Base-by-base conservation (phyloP, 2,113 vertebrate species). In the Anguilla japonica region DNA sequence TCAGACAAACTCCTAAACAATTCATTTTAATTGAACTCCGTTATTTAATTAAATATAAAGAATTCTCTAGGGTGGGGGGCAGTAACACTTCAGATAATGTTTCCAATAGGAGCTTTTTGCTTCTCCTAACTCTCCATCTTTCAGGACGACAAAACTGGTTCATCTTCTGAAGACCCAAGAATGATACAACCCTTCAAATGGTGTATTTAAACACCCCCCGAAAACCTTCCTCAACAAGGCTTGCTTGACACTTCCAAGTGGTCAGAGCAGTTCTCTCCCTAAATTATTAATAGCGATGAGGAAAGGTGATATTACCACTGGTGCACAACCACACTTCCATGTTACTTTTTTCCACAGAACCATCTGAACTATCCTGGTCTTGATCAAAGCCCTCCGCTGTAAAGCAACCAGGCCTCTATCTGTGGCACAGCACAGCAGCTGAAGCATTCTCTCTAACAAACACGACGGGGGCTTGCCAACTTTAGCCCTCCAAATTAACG, bases 231-330 rank as follows among this genome's bases (percentile, higher is more conserved):
- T 26, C 50, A 13, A 9, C 7, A 53, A 75, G 79, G 15, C 79
- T 81, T 41, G 79, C 40, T 8, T 81, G 79, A 5, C 79, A 41
- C 43, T 41, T 34, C 81, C 20, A 63, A 83, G 40, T 83, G 57
- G 56, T 60, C 14, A 63, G 57, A 63, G 53, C 50, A 39, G 29
- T 83, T 39, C 56, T 75, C 71, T n/a, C 71, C n/a, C 26, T 75
- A 75, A 75, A 57, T 34, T 60, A 83, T 83, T 83, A 60, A 83
- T 34, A 83, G 39, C 50, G 9, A 63, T 18, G 82, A 40, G 29
- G 53, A 34, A 40, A 83, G 82, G 53, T 83, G 50, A 63, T 43
- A 83, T 83, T 40, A 39, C 82, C 34, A 18, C 29, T 56, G 26
- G 5, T 39, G 26, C 82, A 82, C 41, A 43, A 46, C 40, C 41